Percentiles rank a stretch among this genome's conserved stretches.
These are phyloP conservation scores for Steromphala cineraria DNA, from an alignment of 2,888 invertebrate species.

Conservation along the genomic window DNA sequence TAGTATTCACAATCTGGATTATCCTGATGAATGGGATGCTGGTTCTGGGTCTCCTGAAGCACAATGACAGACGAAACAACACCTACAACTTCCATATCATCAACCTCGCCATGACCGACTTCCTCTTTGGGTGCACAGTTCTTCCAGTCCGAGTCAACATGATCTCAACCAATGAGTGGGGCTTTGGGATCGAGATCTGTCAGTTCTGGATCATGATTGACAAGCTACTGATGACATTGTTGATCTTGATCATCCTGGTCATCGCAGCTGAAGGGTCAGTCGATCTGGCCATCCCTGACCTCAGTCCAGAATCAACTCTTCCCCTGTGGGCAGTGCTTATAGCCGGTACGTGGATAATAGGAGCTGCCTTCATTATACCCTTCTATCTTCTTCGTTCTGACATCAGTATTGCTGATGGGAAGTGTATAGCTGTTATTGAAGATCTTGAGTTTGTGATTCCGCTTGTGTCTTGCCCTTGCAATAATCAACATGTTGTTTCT, in stretches of 20 bases:
- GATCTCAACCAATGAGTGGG: neutral
- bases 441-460: conserved; percentile 2
- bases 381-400: neutral
- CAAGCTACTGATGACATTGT: neutral
- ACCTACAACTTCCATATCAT: conserved; percentile 5
- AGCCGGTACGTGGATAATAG: neutral
- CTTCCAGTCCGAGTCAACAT: neutral
- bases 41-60: neutral
- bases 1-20: neutral
- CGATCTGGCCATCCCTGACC: neutral
- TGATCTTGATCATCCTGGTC: neutral
- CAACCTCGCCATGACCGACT: conserved; percentile 5
- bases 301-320: neutral
- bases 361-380: neutral
- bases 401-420: neutral
- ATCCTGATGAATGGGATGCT: neutral
- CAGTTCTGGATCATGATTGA: neutral
- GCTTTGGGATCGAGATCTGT: neutral
- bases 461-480: neutral
- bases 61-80: neutral
- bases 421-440: neutral
- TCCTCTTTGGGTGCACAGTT: neutral
- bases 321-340: neutral
- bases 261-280: neutral
- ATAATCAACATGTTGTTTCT: neutral